These are phyloP conservation scores for Astatotilapia flaviijosephi DNA, from an alignment of 2,113 vertebrate genomes.

Conservation along the genomic window DNA sequence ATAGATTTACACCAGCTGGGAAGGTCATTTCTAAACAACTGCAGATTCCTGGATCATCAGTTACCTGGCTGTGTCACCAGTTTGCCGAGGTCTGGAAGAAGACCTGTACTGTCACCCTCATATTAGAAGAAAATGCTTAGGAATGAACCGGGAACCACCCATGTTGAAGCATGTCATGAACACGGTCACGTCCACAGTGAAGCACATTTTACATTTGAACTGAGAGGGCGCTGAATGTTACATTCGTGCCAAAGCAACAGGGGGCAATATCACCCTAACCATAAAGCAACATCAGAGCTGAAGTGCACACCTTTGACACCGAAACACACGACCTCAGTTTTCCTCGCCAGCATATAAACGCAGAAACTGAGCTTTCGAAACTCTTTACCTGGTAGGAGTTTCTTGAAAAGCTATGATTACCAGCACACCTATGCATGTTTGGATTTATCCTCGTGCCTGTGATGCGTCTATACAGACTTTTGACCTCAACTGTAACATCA, in stretches of 20 bases:
- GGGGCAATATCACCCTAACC: neutral
- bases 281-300: neutral
- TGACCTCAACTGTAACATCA: too few species aligned
- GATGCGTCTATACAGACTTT: neutral
- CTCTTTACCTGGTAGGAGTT: neutral
- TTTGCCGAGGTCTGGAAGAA: neutral
- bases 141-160: neutral
- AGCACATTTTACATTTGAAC: neutral
- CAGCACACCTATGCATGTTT: neutral
- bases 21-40: neutral
- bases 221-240: neutral
- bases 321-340: neutral
- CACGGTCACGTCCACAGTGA: neutral
- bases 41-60: neutral
- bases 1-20: neutral
- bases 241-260: neutral
- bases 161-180: neutral
- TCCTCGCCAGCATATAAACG: accelerated
- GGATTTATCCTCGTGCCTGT: neutral
- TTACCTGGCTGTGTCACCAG: neutral
- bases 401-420: neutral
- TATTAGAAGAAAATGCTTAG: neutral
- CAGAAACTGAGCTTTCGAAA: neutral
- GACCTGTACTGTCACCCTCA: neutral
- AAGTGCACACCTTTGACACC: neutral